Base-by-base conservation (phyloP, 2,797 vertebrate species). In the Tolypeutes matacus region DNA sequence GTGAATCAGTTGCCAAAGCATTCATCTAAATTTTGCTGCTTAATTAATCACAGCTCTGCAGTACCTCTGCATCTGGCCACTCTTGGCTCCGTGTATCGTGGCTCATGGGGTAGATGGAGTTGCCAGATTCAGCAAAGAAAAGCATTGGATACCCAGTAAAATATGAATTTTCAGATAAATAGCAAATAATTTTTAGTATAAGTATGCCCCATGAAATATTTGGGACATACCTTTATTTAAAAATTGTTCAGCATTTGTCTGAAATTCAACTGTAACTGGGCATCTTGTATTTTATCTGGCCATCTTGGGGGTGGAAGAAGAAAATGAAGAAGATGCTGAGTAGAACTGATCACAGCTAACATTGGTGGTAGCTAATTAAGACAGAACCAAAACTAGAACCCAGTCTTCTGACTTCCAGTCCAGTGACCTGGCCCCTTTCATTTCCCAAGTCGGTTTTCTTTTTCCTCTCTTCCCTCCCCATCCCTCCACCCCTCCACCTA, bases 61-160 rank as follows among this genome's bases (percentile, higher is more conserved):
- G 83, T 75, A 81, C 0, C 8, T 62, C 56, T 70, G 2, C 7
- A 25, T 29, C 7, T 17, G n/a, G 29, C 13, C 21, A 12, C 14
- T 10, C 15, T 20, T 20, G 27, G 12, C 20, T 69, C 36, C n/a
- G 11, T 25, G 25, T 34, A 14, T 77, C 17, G 14, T 36, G 60
- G 27, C 4, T 27, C 25, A 69, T 11, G 20, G 27, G 3, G 18
- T 29, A 18, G 4, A 8, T 58, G 70, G 23, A 82, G 23, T 17
- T 69, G 25, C 15, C 25, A 75, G 20, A 53, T 60, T 64, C 75
- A 69, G 46, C 21, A 86, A 95, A 93, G 93, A 84, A 93, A 94
- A 85, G 58, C 25, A 73, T 6, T 82, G 23, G 23, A 46, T 49
- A 5, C 7, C 51, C 29, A 46, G 58, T 64, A 81, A 80, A 69